phyloP scores from a whole-genome alignment of 30 jellyfish, hydroid and myxozoan genomes.

The Nemopilema nomurai region DNA sequence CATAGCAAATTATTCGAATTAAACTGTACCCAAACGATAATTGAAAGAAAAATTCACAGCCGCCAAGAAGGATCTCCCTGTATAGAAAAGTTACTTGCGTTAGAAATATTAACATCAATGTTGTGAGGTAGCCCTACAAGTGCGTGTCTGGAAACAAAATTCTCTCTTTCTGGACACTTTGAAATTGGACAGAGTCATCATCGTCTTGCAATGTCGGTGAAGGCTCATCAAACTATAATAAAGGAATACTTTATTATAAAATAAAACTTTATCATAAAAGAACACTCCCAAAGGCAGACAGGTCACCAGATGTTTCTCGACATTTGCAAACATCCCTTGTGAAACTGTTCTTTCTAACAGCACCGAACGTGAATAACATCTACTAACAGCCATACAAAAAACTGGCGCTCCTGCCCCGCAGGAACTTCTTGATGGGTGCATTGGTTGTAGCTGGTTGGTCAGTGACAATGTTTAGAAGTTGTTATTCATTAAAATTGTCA shows the following conservation, averaged over 20 bases:
- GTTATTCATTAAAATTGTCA: no score
- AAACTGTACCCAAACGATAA: not conserved
- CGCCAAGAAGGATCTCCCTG: not conserved
- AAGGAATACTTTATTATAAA: no score
- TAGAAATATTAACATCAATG: not conserved
- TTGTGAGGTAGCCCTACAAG: slow-evolving; percentile 10
- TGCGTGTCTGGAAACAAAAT: slow-evolving; percentile 88
- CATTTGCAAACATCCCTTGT: no score
- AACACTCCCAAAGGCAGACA: not conserved
- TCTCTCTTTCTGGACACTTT: slow-evolving; percentile 81
- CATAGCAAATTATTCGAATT: no score
- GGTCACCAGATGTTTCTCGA: no score
- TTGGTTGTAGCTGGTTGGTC: no score
- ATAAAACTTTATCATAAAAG: not conserved
- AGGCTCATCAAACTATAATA: slow-evolving; percentile 46
- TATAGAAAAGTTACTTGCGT: not conserved
- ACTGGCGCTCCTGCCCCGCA: no score
- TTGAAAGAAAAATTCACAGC: not conserved
- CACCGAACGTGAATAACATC: no score
- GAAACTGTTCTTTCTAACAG: no score
- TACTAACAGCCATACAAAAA: no score
- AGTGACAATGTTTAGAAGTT: no score
- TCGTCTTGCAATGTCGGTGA: slow-evolving; percentile 64
- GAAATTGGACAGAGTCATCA: slow-evolving; percentile 50
- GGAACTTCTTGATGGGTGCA: no score